Conservation (phyloP, 1,140 invertebrate genomes). For the Procambarus clarkii region DNA sequence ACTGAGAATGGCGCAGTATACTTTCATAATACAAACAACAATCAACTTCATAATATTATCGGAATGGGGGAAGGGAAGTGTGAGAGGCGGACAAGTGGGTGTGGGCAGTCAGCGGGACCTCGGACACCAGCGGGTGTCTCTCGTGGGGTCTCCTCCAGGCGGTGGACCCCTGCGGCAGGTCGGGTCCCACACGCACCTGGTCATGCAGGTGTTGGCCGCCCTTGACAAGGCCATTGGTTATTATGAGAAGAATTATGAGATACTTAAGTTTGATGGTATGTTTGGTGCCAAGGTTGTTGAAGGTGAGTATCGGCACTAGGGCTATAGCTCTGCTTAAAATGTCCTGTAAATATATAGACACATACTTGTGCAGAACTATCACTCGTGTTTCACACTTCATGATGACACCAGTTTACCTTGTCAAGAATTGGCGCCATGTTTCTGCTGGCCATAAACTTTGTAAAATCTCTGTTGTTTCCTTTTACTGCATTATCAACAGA, state of each 20-base stretch:
- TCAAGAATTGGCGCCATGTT: too few relatives aligned
- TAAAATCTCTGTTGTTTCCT: too few relatives aligned
- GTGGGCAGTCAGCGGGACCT: background rate
- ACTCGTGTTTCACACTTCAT: too few relatives aligned
- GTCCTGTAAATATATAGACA: too few relatives aligned
- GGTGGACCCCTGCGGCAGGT: too few relatives aligned
- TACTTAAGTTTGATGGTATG: conserved; percentile 46
- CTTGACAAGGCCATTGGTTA: conserved; percentile 38
- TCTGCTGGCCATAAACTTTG: too few relatives aligned
- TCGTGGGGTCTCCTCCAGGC: too few relatives aligned
- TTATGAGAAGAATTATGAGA: conserved; percentile 36
- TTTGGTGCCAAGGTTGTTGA: conserved; percentile 60
- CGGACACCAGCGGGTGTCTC: background rate
- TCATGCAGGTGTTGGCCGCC: conserved; percentile 23
- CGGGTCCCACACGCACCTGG: background rate
- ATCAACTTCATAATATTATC: background rate
- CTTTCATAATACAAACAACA: background rate
- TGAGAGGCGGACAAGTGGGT: background rate
- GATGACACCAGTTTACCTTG: too few relatives aligned
- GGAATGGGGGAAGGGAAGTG: too few relatives aligned
- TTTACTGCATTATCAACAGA: too few relatives aligned
- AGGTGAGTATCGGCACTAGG: conserved; percentile 14
- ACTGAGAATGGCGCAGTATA: background rate
- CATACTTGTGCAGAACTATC: too few relatives aligned
- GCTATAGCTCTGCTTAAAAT: too few relatives aligned